These are phyloP conservation scores for Amblyjoppa fuscipennis DNA, from an alignment of 2,888 invertebrate genomes.

Conservation along the genomic window DNA sequence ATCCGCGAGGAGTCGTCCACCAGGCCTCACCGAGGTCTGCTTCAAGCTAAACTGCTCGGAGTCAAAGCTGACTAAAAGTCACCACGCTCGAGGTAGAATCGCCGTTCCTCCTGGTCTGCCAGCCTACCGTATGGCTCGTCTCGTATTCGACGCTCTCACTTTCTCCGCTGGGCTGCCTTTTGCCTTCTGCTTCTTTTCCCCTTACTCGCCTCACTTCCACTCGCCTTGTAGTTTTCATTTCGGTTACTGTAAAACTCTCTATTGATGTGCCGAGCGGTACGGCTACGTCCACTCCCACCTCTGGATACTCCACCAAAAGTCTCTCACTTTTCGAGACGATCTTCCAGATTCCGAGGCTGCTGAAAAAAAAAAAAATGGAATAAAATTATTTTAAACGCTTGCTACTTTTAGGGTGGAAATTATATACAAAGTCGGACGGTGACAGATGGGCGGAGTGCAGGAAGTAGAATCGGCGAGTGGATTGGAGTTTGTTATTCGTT, in stretches of 20 bases:
- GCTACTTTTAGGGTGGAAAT: too few species aligned
- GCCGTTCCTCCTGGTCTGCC: slow-evolving; percentile 46
- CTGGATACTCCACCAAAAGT: not conserved
- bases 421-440: too few species aligned
- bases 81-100: slow-evolving; percentile 38
- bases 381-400: not conserved
- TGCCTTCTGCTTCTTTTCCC: slow-evolving; percentile 82
- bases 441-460: too few species aligned
- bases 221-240: slow-evolving; percentile 83
- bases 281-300: slow-evolving; percentile 69
- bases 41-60: slow-evolving; percentile 63
- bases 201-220: slow-evolving; percentile 46
- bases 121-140: slow-evolving; percentile 46
- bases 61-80: slow-evolving; percentile 49
- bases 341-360: not conserved
- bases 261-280: slow-evolving; percentile 60
- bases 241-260: slow-evolving; percentile 83
- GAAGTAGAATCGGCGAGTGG: too few species aligned
- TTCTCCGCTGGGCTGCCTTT: slow-evolving; percentile 80
- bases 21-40: slow-evolving; percentile 56
- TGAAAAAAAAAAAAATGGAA: not conserved
- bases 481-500: not conserved
- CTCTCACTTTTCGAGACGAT: not conserved
- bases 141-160: slow-evolving; percentile 68
- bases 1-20: slow-evolving; percentile 65